Evolutionary conservation across 2,113 vertebrate genomes (phyloP).

Genomic region (Dolichallabes microphthalmus): DNA sequence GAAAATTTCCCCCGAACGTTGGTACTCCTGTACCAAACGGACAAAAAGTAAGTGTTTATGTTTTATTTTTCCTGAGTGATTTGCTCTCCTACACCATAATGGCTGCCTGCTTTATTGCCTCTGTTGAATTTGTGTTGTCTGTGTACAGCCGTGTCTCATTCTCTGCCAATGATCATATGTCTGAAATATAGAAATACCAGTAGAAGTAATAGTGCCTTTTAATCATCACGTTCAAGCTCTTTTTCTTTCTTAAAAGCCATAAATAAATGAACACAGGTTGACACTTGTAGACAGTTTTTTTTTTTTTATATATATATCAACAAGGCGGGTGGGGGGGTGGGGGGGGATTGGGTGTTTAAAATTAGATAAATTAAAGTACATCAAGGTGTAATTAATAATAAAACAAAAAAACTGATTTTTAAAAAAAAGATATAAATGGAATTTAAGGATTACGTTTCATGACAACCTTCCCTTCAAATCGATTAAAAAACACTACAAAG

Average conservation of each 20-base stretch:
- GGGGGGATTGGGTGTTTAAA: not conserved
- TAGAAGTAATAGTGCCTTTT: slow-evolving; percentile 66
- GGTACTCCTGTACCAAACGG: slow-evolving; percentile 32
- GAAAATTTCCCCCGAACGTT: slow-evolving; percentile 11
- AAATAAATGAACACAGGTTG: slow-evolving; percentile 43
- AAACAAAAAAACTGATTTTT: not conserved
- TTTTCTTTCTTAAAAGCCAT: slow-evolving; percentile 44
- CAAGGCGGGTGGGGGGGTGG: not conserved
- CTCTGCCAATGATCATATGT: slow-evolving; percentile 52
- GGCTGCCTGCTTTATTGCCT: slow-evolving; percentile 42
- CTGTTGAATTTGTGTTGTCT: slow-evolving; percentile 35
- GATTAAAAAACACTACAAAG: not conserved
- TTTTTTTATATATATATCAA: slow-evolving; percentile 8
- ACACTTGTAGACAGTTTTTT: slow-evolving; percentile 47
- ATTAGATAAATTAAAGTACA: not conserved
- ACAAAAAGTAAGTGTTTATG: slow-evolving; percentile 47
- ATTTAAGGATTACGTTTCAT: not conserved
- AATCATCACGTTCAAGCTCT: slow-evolving; percentile 50
- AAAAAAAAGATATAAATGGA: no score
- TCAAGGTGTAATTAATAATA: not conserved
- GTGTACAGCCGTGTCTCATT: slow-evolving; percentile 33
- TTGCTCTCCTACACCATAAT: slow-evolving; percentile 37
- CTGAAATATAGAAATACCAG: slow-evolving; percentile 50
- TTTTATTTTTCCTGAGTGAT: slow-evolving; percentile 22
- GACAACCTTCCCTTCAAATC: not conserved